Evolutionary conservation across 2,113 vertebrate genomes (phyloP).

Genomic region (Centropristis striata): DNA sequence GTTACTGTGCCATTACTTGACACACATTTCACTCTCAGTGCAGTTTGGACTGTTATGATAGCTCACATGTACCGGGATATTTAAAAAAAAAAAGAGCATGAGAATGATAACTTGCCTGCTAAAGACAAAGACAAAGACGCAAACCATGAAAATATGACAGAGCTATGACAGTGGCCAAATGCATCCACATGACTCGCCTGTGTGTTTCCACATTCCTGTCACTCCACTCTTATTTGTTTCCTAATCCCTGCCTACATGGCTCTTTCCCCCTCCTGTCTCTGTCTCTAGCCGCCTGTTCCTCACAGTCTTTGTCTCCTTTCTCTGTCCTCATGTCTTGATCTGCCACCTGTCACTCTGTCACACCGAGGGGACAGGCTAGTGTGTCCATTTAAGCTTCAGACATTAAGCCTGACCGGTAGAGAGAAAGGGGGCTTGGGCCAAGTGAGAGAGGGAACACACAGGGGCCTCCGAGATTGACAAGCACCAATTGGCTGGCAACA

Average conservation of each 20-base stretch:
- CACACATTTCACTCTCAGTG: constrained; percentile 29
- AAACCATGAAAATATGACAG: constrained; percentile 4
- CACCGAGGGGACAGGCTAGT: constrained; percentile 67
- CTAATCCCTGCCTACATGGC: constrained; percentile 74
- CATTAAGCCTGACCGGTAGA: constrained; percentile 74
- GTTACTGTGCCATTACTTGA: constrained; percentile 7
- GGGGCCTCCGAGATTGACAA: constrained; percentile 85
- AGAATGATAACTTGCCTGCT: neutral
- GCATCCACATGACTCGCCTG: constrained; percentile 49
- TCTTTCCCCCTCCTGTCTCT: constrained; percentile 58
- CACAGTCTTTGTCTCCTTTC: constrained; percentile 70
- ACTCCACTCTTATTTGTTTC: constrained; percentile 77
- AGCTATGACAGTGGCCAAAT: constrained; percentile 54
- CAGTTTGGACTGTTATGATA: neutral
- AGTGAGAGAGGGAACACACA: constrained; percentile 57
- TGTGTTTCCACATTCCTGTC: constrained; percentile 77
- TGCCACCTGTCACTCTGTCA: constrained; percentile 81
- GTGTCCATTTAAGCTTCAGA: constrained; percentile 75
- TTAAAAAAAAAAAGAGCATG: neutral
- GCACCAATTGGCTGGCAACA: constrained; percentile 86
- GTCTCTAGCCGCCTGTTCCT: constrained; percentile 63
- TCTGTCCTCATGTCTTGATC: constrained; percentile 75
- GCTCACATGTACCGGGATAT: neutral
- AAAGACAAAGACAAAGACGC: constrained; percentile 8
- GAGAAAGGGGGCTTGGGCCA: constrained; percentile 63